Base-by-base conservation (phyloP, 92 coral and sea anemone species). In the Epizoanthus ramosus region DNA sequence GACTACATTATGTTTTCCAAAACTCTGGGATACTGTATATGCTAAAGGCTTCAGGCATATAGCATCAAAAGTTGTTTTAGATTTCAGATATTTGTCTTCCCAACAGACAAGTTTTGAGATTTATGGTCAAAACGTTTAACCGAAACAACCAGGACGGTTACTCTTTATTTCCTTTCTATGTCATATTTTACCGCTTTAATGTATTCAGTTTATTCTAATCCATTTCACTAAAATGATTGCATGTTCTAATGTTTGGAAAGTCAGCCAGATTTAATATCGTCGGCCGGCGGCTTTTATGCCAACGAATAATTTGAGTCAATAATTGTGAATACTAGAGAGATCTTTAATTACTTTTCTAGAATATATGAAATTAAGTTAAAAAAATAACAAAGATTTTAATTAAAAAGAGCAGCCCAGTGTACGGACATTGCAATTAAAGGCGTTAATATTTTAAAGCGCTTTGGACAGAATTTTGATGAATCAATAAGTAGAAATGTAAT, bases 271-370 rank as follows among this genome's bases (percentile, higher is more conserved):
- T 14, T 33, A 4, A 0, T 66, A 25, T 66, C 18, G 33, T 19
- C 41, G 4, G 70, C 3, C 16, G 9, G 7, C 70, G 37, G 67
- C 8, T 63, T 23, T 9, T 63, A 63, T 45, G 53, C 13, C 53
- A 45, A 45, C 0, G 35, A 66, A 12, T 28, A 1, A 41, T 31
- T 66, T 66, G 37, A 24, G 71, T 66, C 71, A 66, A 66, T 66
- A 66, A 24, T 66, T 31, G 45, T 66, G 71, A 66, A 37, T 66
- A 39, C 17, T 41, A 3, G 71, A 66, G 71, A 39, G 43, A 66
- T 31, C 31, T 66, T 66, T 66, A 66, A 66, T 66, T 66, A 66
- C 25, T 41, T 66, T 41, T 31, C 71, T 66, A 7, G 24, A 31
- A 15, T 13, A 23, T 63, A 65, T 7, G 37, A 65, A 65, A 65